phyloP scores from a whole-genome alignment of 2,888 invertebrate genomes.

The Apocheima hispidaria region DNA sequence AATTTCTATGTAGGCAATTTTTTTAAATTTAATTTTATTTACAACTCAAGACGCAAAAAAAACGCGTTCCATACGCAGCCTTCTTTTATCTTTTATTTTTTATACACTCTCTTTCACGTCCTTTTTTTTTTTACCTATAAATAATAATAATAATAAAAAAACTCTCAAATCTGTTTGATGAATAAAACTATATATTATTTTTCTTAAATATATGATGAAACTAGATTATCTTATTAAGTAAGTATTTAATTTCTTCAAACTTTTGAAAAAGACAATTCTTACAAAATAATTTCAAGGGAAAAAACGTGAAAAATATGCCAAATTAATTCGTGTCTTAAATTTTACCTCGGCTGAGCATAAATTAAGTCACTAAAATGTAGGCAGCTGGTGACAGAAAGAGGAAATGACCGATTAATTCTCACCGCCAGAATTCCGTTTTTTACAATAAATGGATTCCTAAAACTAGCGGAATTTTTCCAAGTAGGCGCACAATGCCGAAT shows the following conservation, averaged over 20 bases:
- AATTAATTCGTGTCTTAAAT: constrained; percentile 31
- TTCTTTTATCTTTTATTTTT: too few species aligned
- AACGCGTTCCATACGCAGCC: too few species aligned
- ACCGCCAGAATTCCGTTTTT: constrained; percentile 34
- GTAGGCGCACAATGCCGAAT: constrained; percentile 41
- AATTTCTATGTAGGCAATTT: too few species aligned
- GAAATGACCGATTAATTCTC: constrained; percentile 43
- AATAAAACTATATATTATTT: too few species aligned
- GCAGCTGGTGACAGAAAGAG: constrained; percentile 39
- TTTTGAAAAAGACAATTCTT: neutral
- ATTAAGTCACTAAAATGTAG: constrained; percentile 41
- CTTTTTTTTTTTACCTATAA: too few species aligned
- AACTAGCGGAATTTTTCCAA: constrained; percentile 47
- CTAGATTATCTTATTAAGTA: too few species aligned
- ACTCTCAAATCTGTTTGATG: too few species aligned
- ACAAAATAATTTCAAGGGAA: neutral
- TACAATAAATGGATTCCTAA: constrained; percentile 36
- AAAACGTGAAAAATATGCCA: constrained; percentile 22
- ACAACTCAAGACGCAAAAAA: too few species aligned
- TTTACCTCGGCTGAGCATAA: constrained; percentile 31
- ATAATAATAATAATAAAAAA: too few species aligned
- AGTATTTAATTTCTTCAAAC: neutral
- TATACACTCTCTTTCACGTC: too few species aligned
- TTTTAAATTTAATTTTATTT: too few species aligned
- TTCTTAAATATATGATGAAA: too few species aligned